Evolutionary conservation across 2,888 invertebrate genomes (phyloP).

Genomic region (Drosophila incognita): DNA sequence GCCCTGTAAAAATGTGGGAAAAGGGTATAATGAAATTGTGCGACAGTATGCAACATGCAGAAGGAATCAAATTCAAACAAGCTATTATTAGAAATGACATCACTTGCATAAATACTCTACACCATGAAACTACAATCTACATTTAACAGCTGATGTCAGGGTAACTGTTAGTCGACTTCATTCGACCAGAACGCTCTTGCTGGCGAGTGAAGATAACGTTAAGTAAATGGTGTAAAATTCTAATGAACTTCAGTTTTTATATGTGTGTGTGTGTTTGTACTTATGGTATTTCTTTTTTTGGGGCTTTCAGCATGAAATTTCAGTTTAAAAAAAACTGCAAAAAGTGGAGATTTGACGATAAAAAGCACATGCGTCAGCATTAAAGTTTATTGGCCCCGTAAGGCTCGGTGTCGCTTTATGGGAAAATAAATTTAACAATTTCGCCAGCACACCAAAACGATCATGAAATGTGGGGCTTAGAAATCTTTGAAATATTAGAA

Average conservation of each 20-base stretch:
- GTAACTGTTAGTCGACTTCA: neutral
- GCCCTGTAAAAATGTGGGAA: neutral
- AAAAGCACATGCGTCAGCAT: conserved; percentile 37
- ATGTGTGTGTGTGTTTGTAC: neutral
- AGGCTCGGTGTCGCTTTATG: conserved; percentile 6
- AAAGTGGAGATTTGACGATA: conserved; percentile 22
- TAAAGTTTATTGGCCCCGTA: conserved; percentile 43
- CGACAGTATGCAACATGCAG: neutral
- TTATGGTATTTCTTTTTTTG: conserved; percentile 22
- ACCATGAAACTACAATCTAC: neutral
- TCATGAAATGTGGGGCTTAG: conserved; percentile 1
- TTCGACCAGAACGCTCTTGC: neutral
- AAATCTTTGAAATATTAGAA: conserved; percentile 14
- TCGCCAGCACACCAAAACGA: conserved; percentile 15
- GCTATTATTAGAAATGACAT: neutral
- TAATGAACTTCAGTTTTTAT: conserved; percentile 7
- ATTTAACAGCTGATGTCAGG: neutral
- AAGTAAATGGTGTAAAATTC: conserved; percentile 21
- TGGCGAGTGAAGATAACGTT: conserved; percentile 49
- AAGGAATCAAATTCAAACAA: neutral
- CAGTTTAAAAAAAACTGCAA: conserved; percentile 23
- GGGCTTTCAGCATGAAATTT: conserved; percentile 48
- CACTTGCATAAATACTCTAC: neutral
- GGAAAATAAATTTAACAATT: conserved; percentile 18
- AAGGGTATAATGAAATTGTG: neutral